phyloP scores from a whole-genome alignment of 2,888 invertebrate genomes.

The Vanessa cardui region DNA sequence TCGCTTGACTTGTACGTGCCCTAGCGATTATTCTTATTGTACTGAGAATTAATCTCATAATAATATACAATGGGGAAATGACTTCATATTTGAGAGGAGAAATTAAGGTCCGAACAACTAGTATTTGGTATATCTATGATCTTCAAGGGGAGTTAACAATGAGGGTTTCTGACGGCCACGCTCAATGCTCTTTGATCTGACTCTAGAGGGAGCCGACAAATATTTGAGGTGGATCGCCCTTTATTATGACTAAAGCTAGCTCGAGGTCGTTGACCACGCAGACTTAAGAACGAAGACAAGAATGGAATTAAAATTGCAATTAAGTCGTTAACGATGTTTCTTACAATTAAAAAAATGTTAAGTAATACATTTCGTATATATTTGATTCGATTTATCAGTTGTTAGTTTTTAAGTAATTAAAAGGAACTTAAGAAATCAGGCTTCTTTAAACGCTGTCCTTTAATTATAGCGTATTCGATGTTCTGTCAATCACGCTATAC shows the following conservation, averaged over 20 bases:
- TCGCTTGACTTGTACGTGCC: background rate
- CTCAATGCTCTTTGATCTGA: slow-evolving; percentile 62
- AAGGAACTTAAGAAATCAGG: background rate
- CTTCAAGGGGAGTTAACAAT: slow-evolving; percentile 65
- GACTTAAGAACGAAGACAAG: slow-evolving; percentile 23
- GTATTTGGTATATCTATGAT: slow-evolving; percentile 44
- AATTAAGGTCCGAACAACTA: slow-evolving; percentile 21
- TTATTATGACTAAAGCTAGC: slow-evolving; percentile 34
- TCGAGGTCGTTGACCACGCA: slow-evolving; percentile 36
- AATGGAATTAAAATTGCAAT: slow-evolving; percentile 27
- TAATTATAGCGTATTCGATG: background rate
- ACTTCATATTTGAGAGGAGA: slow-evolving; percentile 18
- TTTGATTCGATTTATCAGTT: slow-evolving; percentile 3
- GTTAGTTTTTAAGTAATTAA: background rate
- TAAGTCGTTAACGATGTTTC: slow-evolving; percentile 29
- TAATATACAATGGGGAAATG: background rate
- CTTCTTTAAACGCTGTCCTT: background rate
- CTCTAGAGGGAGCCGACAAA: slow-evolving; percentile 53
- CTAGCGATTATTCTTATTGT: background rate
- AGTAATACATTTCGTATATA: background rate
- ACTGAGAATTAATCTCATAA: slow-evolving; percentile 8
- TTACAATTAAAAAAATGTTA: slow-evolving; percentile 21
- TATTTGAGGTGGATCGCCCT: slow-evolving; percentile 54
- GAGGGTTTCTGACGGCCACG: slow-evolving; percentile 64
- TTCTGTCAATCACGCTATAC: no score